Base-by-base conservation (phyloP, 2,113 vertebrate genomes). In the Uropsilus gracilis region DNA sequence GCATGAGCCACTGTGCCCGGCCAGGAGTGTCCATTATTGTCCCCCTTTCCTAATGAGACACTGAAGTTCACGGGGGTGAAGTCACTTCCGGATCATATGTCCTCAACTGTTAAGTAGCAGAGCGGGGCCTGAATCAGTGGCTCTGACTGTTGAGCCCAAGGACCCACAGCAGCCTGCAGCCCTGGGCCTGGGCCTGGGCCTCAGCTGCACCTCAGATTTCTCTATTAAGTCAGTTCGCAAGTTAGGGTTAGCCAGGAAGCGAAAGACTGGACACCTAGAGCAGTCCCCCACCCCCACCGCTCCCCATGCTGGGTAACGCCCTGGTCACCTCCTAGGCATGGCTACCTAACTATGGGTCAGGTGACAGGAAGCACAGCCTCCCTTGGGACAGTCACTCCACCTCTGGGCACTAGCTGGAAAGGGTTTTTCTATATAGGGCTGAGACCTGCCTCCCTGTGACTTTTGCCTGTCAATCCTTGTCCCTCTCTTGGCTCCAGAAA, bases 391-490 rank as follows among this genome's bases (percentile, higher is more conserved):
- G 32, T 53, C 30, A 16, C 42, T 55, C 89, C 83, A 86, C 89
- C 78, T 95, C 69, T 86, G 95, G 93, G 80, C 89, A 28, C 5
- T 84, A 0, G 0, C 59, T 78, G 63, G 72, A 48, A 50, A 94
- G 82, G 30, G 64, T 89, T 95, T 92, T 82, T 82, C 93, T 89
- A 80, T 73, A 57, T 6, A 93, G 83, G 48, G 57, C 50, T 91
- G 77, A 90, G 96, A 64, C 91, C 83, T 71, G 48, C 72, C 48
- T 88, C 55, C 78, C 66, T 57, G 84, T 39, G 17, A n/a, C 46
- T 81, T 91, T 12, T 50, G 86, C 73, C 89, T 46, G 7, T 55
- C 18, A 0, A 66, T 18, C n/a, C 55, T 61, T 63, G 46, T 37
- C 50, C 34, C 61, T 76, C 57, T 37, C 72, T 87, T 76, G 53